Evolutionary conservation across 2,113 vertebrate genomes (phyloP).

Genomic region (Colinus virginianus): DNA sequence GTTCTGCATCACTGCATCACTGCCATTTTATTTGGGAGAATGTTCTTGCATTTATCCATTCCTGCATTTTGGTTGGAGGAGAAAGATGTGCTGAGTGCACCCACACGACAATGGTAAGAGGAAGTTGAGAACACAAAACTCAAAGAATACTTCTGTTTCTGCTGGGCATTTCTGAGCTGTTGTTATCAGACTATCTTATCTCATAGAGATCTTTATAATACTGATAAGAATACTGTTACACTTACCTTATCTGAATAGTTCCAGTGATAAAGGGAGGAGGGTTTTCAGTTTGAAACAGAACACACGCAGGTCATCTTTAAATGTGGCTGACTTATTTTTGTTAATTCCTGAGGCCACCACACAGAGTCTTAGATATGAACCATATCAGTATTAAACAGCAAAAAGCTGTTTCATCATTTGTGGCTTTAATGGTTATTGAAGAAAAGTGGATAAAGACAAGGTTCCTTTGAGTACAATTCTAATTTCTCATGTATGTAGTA

Average conservation of each 20-base stretch:
- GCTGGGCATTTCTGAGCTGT: not conserved
- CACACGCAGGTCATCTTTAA: not conserved
- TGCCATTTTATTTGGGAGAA: not conserved
- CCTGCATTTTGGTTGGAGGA: not conserved
- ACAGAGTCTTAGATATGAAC: not conserved
- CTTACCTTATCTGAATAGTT: not conserved
- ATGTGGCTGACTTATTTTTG: not conserved
- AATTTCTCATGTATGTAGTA: not conserved
- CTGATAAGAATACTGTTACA: not conserved
- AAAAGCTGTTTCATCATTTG: not conserved
- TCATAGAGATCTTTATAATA: not conserved
- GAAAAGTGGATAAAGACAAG: not conserved
- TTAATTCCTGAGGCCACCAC: not conserved
- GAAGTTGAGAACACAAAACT: not conserved
- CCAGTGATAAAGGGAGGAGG: not conserved
- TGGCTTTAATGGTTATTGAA: not conserved
- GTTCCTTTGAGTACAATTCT: not conserved
- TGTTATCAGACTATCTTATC: not conserved
- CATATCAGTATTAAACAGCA: not conserved
- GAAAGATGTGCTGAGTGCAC: not conserved
- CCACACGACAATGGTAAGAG: not conserved
- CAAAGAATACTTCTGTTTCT: not conserved
- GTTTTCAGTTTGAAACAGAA: not conserved
- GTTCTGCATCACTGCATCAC: not conserved
- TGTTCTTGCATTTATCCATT: not conserved